A percentile compares a stretch with the other conserved stretches of the same genome.
These are phyloP conservation scores for Caenorhabditis tropicalis DNA, from an alignment of 1,140 invertebrate species.

Conservation along the genomic window DNA sequence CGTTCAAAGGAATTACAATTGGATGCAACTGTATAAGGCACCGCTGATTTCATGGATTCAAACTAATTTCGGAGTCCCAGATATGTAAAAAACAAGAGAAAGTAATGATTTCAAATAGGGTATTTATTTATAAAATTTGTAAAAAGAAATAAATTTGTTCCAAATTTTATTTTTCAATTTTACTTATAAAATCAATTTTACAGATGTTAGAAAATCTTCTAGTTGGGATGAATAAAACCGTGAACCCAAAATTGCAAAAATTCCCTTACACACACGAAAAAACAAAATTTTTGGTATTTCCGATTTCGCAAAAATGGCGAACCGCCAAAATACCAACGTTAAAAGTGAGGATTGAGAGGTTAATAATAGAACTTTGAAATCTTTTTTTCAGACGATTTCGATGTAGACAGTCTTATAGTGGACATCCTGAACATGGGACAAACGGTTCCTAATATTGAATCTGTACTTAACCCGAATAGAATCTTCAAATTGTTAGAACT, in stretches of 20 bases:
- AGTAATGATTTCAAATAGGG: too few relatives aligned
- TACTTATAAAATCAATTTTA: too few relatives aligned
- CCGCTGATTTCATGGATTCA: neutral
- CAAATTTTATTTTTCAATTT: too few relatives aligned
- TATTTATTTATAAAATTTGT: neutral
- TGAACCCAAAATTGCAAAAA: too few relatives aligned
- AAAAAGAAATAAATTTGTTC: neutral
- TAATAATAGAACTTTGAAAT: neutral
- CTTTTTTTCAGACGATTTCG: neutral
- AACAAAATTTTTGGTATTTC: too few relatives aligned
- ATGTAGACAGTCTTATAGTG: slow-evolving; percentile 1
- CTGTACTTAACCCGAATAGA: neutral
- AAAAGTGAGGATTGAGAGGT: neutral
- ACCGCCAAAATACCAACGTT: neutral
- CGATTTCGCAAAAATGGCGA: too few relatives aligned
- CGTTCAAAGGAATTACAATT: slow-evolving; percentile 18
- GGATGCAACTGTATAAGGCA: neutral
- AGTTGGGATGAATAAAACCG: too few relatives aligned
- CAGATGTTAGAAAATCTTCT: too few relatives aligned
- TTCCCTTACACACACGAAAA: too few relatives aligned
- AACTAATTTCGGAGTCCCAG: neutral
- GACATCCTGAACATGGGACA: neutral
- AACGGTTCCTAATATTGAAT: neutral
- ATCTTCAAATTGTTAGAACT: neutral
- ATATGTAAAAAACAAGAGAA: neutral